Conservation (phyloP, 2,797 vertebrate genomes). For the Pipistrellus pygmaeus region DNA sequence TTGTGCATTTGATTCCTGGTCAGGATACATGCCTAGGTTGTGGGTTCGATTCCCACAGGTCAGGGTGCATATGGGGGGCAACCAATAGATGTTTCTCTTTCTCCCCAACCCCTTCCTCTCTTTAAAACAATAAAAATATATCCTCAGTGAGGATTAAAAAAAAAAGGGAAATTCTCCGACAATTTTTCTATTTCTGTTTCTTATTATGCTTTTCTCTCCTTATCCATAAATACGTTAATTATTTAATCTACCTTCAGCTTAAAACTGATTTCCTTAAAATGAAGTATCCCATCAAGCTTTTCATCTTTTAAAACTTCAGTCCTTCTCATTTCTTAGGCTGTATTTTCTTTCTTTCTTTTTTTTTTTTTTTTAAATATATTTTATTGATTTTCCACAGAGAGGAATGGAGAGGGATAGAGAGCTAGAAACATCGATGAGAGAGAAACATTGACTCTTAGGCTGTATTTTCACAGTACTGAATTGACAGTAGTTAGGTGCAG, state of each 20-base stretch:
- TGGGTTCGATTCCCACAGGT: too few relatives aligned
- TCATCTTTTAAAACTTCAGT: not conserved
- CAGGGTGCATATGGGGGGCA: not conserved
- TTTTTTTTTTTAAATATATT: too few relatives aligned
- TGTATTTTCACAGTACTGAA: not conserved
- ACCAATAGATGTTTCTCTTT: not conserved
- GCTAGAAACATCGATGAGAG: too few relatives aligned
- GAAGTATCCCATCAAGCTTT: not conserved
- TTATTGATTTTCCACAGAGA: too few relatives aligned
- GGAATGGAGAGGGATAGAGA: too few relatives aligned
- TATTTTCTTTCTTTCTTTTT: too few relatives aligned
- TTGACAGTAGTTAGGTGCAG: not conserved
- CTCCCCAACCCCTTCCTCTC: not conserved
- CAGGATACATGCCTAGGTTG: not conserved
- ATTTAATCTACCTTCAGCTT: conserved; percentile 1
- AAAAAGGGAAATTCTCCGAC: not conserved
- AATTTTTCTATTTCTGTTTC: not conserved
- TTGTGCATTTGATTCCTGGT: not conserved
- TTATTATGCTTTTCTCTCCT: conserved; percentile 1
- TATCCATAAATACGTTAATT: conserved; percentile 21
- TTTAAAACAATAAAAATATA: not conserved
- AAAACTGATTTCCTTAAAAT: conserved; percentile 21
- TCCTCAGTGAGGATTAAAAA: not conserved
- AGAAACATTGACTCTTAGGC: too few relatives aligned
- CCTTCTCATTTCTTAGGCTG: not conserved